A percentile compares a stretch with the other conserved stretches of the same genome.
Conservation (phyloP, 2,113 vertebrate genomes). For the Todiramphus saurophagus region DNA sequence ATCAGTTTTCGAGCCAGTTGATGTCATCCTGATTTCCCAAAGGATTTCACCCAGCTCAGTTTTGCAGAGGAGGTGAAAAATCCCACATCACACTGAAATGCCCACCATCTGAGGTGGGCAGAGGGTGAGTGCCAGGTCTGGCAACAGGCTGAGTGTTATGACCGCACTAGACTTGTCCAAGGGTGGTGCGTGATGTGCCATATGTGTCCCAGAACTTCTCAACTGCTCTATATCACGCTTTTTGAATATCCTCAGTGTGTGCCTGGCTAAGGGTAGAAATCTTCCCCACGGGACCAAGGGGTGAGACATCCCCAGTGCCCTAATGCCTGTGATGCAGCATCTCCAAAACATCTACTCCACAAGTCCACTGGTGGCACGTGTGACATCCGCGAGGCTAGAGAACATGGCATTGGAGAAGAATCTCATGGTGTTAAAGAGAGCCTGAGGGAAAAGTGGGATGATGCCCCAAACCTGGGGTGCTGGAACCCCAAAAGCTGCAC, state of each 20-base stretch:
- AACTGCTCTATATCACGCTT: accelerated
- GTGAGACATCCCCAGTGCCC: background rate
- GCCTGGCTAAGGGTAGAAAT: background rate
- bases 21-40: background rate
- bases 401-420: accelerated
- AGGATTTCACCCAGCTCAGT: background rate
- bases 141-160: background rate
- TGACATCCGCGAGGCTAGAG: accelerated
- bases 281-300: accelerated
- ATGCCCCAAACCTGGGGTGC: background rate
- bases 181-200: background rate
- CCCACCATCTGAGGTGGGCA: background rate
- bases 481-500: background rate
- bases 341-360: accelerated
- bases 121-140: background rate
- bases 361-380: accelerated
- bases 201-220: background rate
- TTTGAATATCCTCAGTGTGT: accelerated
- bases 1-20: background rate
- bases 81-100: background rate
- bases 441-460: background rate
- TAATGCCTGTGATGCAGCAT: background rate
- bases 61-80: background rate
- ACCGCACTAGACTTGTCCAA: no score
- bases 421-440: accelerated